Evolutionary conservation across 2,888 invertebrate species (phyloP).

Genomic region (Limenitis camilla): DNA sequence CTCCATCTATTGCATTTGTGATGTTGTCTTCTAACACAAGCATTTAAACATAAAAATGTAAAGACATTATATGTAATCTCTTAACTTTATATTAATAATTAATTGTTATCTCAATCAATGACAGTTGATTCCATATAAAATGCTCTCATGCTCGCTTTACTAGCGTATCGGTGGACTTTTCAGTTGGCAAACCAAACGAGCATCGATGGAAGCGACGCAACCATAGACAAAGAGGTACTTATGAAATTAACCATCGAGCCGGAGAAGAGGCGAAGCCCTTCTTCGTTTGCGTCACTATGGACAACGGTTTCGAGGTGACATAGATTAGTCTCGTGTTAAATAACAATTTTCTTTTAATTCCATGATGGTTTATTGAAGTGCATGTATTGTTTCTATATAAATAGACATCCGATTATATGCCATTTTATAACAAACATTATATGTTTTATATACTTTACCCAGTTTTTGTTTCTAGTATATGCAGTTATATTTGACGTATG

Average conservation of each 20-base stretch:
- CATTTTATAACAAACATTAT: background rate
- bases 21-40: too few relatives aligned
- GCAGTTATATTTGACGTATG: too few relatives aligned
- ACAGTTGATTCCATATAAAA: constrained; percentile 31
- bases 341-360: constrained; percentile 32
- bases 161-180: constrained; percentile 72
- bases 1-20: too few relatives aligned
- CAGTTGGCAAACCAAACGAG: constrained; percentile 59
- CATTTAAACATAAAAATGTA: too few relatives aligned
- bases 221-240: constrained; percentile 62
- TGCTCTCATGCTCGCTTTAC: constrained; percentile 44
- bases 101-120: constrained; percentile 13
- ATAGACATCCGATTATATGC: constrained; percentile 9
- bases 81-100: background rate
- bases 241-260: constrained; percentile 44
- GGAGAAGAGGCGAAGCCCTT: constrained; percentile 35
- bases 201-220: constrained; percentile 18
- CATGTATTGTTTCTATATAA: constrained; percentile 44
- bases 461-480: too few relatives aligned
- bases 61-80: too few relatives aligned
- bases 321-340: constrained; percentile 54
- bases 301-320: constrained; percentile 65
- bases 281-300: constrained; percentile 23
- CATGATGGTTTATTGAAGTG: constrained; percentile 37
- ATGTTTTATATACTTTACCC: too few relatives aligned